Conservation (phyloP, 2,113 vertebrate species). For the Lanius ludovicianus region DNA sequence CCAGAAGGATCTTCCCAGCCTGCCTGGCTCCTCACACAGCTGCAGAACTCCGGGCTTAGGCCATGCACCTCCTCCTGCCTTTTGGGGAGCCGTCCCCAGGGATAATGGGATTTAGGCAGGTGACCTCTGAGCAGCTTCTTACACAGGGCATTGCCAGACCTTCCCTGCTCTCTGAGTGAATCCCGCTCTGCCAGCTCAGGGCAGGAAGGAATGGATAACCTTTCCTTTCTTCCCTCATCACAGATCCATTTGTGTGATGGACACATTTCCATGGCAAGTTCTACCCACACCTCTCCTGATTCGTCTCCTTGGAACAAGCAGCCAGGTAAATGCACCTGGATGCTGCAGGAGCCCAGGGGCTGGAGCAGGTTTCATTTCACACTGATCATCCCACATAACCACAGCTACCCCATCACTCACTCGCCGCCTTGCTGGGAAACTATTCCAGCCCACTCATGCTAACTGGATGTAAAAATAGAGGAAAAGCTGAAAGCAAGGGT, state of each 20-base stretch:
- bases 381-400: not conserved
- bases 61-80: not conserved
- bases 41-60: not conserved
- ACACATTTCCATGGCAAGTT: rapidly evolving
- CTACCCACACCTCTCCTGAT: rapidly evolving
- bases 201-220: not conserved
- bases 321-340: no score
- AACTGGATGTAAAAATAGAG: slow-evolving; percentile 31
- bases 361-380: not conserved
- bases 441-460: slow-evolving; percentile 1
- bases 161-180: not conserved
- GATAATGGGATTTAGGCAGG: not conserved
- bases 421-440: not conserved
- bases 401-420: not conserved
- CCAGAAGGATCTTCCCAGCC: not conserved
- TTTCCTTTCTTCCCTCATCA: not conserved
- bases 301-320: not conserved
- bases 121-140: not conserved
- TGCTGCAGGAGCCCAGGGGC: not conserved
- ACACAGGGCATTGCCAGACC: not conserved
- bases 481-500: slow-evolving; percentile 29
- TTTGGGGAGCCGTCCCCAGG: not conserved
- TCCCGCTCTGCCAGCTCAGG: not conserved
- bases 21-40: not conserved
- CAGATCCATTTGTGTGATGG: not conserved